Conservation (phyloP, 1,140 invertebrate species). For the Lasioglossum baleicum region DNA sequence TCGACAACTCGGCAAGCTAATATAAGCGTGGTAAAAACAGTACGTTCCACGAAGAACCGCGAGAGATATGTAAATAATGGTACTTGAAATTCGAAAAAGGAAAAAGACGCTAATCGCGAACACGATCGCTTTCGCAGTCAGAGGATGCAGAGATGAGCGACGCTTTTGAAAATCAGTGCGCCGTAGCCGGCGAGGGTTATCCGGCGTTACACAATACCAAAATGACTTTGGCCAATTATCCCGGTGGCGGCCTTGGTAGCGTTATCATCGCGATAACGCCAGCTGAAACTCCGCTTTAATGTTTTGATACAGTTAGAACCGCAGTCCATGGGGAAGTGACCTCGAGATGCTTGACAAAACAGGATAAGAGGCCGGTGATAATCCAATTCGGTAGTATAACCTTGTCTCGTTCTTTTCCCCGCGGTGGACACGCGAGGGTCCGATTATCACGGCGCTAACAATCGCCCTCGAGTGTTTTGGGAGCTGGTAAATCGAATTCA, state of each 20-base stretch:
- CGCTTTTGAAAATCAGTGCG: slow-evolving; percentile 14
- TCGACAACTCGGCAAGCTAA: too few relatives aligned
- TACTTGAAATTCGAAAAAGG: too few relatives aligned
- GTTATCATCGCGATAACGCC: slow-evolving; percentile 48
- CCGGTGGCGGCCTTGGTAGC: slow-evolving; percentile 23
- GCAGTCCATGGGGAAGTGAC: slow-evolving; percentile 11
- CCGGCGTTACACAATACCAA: slow-evolving; percentile 28
- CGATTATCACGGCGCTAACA: too few relatives aligned
- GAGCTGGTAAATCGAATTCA: too few relatives aligned
- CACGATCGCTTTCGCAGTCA: too few relatives aligned
- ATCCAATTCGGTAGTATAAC: slow-evolving; percentile 28
- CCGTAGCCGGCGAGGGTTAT: slow-evolving; percentile 14
- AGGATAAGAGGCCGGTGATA: slow-evolving; percentile 52
- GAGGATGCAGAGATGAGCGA: neutral
- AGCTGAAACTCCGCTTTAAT: slow-evolving; percentile 39
- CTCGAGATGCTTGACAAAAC: slow-evolving; percentile 35
- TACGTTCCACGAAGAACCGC: too few relatives aligned
- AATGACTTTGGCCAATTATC: slow-evolving; percentile 50
- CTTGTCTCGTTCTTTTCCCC: neutral
- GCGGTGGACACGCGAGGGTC: too few relatives aligned
- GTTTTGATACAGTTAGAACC: slow-evolving; percentile 39
- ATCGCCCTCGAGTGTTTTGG: too few relatives aligned
- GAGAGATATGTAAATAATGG: too few relatives aligned
- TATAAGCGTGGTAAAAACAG: too few relatives aligned
- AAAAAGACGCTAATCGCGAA: too few relatives aligned